Base-by-base conservation (phyloP, 2,888 invertebrate genomes). In the Scrobipalpa costella region DNA sequence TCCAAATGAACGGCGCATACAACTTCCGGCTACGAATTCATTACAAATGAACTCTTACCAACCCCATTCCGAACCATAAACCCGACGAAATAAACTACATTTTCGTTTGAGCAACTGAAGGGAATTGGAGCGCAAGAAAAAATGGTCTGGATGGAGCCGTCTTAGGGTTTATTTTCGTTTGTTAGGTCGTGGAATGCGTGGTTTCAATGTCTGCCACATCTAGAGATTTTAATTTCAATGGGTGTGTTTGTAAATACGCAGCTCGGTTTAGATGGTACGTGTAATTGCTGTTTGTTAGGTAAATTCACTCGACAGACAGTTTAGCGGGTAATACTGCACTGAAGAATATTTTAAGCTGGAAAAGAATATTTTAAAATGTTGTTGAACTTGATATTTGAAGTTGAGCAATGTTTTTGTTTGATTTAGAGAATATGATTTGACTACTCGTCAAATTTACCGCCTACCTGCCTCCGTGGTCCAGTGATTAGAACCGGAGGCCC, bases 21-120 rank as follows among this genome's bases (percentile, higher is more conserved):
- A 63, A 63, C 68, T 64, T 63, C 65, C 63, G 63, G 62, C 64
- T 64, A 71, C 67, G 73, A 73, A 76, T 76, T 74, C 74, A 76
- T 73, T 75, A 73, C 73, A 70, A 76, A 73, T 71, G 69, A 72
- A 72, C 68, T 66, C 69, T 64, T 67, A 33, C 60, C 64, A 65
- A 64, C 65, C 64, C 61, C 60, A 64, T 64, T 65, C 40, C 61
- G 38, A 61, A 55, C 61, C 64, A 57, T 64, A 64, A 66, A 65
- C 63, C 61, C 57, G 8, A 50, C 50, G 61, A 58, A 64, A 63
- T 63, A 61, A 63, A 66, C 61, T 44, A 33, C 47, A 47, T 52
- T 66, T 63, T 66, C 61, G 57, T 58, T 61, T 58, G 57, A 59
- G 55, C 44, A 60, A 52, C 38, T 27, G 34, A 36, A 33, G 61